These are phyloP conservation scores for Tetragonisca angustula DNA, from an alignment of 2,888 invertebrate species.

Conservation along the genomic window DNA sequence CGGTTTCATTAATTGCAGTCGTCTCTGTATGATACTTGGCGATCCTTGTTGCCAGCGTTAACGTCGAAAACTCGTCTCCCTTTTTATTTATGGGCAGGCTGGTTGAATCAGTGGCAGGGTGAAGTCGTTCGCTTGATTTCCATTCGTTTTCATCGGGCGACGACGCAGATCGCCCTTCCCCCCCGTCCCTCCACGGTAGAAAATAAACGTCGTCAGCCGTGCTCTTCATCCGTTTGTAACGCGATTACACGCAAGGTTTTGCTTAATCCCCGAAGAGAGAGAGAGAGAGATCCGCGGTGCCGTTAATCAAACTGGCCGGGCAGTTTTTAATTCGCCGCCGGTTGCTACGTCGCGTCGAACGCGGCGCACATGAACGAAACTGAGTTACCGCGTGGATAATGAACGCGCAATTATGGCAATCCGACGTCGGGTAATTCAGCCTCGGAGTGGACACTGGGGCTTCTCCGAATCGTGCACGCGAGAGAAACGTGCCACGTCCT, in stretches of 20 bases:
- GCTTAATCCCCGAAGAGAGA: conserved; percentile 49
- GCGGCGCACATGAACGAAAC: conserved; percentile 18
- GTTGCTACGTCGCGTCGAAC: not conserved
- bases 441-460: not conserved
- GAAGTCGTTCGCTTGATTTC: not conserved
- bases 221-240: conserved; percentile 49
- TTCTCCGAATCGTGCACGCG: not conserved
- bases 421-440: conserved; percentile 14
- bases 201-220: conserved; percentile 28
- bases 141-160: not conserved
- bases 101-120: not conserved
- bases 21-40: not conserved
- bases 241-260: conserved; percentile 56
- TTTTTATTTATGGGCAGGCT: not conserved
- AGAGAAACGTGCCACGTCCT: not conserved
- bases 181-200: conserved; percentile 2
- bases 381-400: conserved; percentile 46
- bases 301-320: conserved; percentile 44
- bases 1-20: not conserved
- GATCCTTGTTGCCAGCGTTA: too few relatives aligned
- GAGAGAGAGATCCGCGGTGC: conserved; percentile 6
- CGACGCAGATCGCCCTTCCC: too few relatives aligned
- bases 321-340: conserved; percentile 54
- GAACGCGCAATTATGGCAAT: conserved; percentile 52
- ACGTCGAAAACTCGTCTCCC: not conserved